Evolutionary conservation across 2,888 invertebrate species (phyloP).

Genomic region (Drosophila buzzatii): DNA sequence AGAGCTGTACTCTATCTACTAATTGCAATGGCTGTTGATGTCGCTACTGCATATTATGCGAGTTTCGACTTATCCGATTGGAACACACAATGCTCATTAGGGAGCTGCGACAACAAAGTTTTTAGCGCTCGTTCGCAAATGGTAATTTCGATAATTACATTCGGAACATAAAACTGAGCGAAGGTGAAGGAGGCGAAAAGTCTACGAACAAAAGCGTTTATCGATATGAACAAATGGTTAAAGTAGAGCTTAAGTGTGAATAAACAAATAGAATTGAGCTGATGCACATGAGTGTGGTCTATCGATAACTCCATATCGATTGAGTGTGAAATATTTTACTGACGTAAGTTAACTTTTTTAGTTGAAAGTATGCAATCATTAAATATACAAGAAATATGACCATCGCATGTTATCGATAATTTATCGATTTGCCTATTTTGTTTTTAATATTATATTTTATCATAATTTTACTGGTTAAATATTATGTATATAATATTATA

Average conservation of each 20-base stretch:
- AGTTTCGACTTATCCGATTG: conserved; percentile 18
- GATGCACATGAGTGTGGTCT: not conserved
- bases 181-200: not conserved
- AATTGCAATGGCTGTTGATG: conserved; percentile 30
- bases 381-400: not conserved
- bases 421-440: not conserved
- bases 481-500: too few species aligned
- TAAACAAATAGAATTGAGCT: not conserved
- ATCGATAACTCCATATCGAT: not conserved
- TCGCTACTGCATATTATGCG: conserved; percentile 18
- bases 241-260: not conserved
- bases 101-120: conserved; percentile 28
- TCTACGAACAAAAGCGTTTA: not conserved
- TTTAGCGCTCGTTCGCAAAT: conserved; percentile 6
- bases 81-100: conserved; percentile 26
- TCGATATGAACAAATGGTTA: not conserved
- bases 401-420: not conserved
- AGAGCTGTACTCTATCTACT: conserved; percentile 23
- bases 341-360: not conserved
- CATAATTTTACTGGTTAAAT: too few species aligned
- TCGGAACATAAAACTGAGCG: conserved; percentile 1
- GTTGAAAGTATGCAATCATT: not conserved
- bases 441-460: too few species aligned
- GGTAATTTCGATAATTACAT: conserved; percentile 38
- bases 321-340: not conserved